Conservation (phyloP, 2,888 invertebrate species). For the Lissonota sp. region DNA sequence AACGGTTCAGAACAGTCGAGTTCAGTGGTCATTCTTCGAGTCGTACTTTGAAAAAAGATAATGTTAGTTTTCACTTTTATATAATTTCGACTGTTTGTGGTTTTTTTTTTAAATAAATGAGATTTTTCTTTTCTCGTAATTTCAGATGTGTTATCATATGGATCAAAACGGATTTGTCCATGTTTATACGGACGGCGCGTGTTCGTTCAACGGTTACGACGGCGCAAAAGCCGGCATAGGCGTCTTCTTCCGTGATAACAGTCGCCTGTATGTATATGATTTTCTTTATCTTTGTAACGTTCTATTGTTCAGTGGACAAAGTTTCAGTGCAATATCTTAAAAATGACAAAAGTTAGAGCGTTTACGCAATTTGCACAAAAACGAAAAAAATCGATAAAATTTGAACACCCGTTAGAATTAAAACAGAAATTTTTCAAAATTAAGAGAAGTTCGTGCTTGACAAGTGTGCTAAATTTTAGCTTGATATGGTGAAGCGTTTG, state of each 20-base stretch:
- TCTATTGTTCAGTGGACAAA: too few species aligned
- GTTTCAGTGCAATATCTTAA: too few species aligned
- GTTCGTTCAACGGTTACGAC: constrained; percentile 91
- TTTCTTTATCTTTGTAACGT: constrained; percentile 12
- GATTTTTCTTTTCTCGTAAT: constrained; percentile 40
- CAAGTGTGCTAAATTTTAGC: too few species aligned
- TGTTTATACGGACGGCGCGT: constrained; percentile 97
- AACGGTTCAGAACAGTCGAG: constrained; percentile 18
- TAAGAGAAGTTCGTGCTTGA: too few species aligned
- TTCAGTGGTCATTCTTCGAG: background rate
- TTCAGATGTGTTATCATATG: constrained; percentile 82
- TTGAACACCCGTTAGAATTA: too few species aligned
- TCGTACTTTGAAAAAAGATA: constrained; percentile 2
- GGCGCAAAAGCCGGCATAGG: constrained; percentile 95
- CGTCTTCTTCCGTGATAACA: constrained; percentile 93
- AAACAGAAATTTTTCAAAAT: too few species aligned
- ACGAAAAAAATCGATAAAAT: too few species aligned
- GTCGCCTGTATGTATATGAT: constrained; percentile 86
- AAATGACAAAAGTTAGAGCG: too few species aligned
- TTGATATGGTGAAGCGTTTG: too few species aligned
- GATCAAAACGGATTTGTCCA: constrained; percentile 85
- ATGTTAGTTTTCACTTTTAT: constrained; percentile 5
- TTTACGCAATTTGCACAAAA: too few species aligned
- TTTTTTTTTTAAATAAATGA: background rate
- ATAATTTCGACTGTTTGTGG: background rate